A percentile compares a stretch with the other conserved stretches of the same genome.
phyloP scores from a whole-genome alignment of 2,888 invertebrate species.

The Zaprionus lineosus region DNA sequence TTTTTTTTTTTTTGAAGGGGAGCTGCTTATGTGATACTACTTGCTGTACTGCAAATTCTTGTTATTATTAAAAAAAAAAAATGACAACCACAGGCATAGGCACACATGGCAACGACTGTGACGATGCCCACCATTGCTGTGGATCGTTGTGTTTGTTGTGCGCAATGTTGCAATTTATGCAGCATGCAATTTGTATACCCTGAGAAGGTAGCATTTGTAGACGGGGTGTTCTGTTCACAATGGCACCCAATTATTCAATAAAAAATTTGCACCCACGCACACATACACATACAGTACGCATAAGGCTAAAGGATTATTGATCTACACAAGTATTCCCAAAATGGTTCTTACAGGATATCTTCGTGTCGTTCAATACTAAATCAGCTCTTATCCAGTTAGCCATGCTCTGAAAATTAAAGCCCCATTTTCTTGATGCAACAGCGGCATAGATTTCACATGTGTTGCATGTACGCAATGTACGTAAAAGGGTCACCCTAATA shows the following conservation, averaged over 20 bases:
- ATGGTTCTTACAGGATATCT: slow-evolving; percentile 12
- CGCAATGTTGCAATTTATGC: slow-evolving; percentile 35
- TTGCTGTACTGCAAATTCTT: too few species aligned
- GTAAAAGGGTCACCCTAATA: slow-evolving; percentile 44
- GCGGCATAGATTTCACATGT: slow-evolving; percentile 32
- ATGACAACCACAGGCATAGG: slow-evolving; percentile 11
- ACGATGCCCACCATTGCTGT: slow-evolving; percentile 23
- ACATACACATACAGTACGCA: too few species aligned
- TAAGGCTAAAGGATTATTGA: too few species aligned
- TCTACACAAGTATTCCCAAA: too few species aligned
- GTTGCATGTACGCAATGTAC: slow-evolving; percentile 6
- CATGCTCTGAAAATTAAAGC: slow-evolving; percentile 50
- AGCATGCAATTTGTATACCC: slow-evolving; percentile 56
- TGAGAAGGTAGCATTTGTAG: neutral
- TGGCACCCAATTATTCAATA: too few species aligned
- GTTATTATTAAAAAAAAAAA: too few species aligned
- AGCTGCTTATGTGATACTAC: too few species aligned
- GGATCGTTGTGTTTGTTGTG: slow-evolving; percentile 1
- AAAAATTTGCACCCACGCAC: too few species aligned
- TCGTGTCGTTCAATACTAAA: too few species aligned
- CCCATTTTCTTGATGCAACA: slow-evolving; percentile 25
- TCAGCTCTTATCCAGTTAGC: neutral
- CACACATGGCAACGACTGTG: slow-evolving; percentile 21
- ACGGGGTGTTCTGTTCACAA: too few species aligned
- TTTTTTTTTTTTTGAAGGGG: too few species aligned